Evolutionary conservation across 2,888 invertebrate genomes (phyloP), one percentile per base, ranked within the genome.

Genomic region (Tuberolachnus salignus): DNA sequence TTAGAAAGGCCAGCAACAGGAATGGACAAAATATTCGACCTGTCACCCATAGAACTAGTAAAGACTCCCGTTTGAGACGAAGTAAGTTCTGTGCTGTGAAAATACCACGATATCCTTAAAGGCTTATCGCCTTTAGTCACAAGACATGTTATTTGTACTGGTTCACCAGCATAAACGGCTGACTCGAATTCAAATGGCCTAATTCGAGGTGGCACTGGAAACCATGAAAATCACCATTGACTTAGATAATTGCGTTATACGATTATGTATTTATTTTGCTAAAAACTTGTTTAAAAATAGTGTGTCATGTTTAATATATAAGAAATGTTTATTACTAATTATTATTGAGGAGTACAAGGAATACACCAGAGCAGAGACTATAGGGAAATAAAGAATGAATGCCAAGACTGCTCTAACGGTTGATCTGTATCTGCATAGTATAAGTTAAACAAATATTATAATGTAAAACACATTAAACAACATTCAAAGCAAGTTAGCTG

Each of bases 41-140:
- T 82, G 67, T 84, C 83, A 13, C 84, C 84, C 78, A 78, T 69
- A n/a, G 51, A 78, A 13, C 67, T 78, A 69, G 78, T 78, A 51
- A 51, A 78, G 8, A 78, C 78, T 66, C 78, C 78, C 11, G 67
- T 78, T n/a, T 78, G 69, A 57, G 78, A 78, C 16, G 78, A 78
- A 11, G 59, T 59, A 21, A 78, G 49, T 67, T 78, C 78, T 23
- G 67, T 78, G 13, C 69, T 69, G n/a, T 78, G 78, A 16, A 78
- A 78, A 59, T 78, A 78, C 78, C 78, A 78, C 71, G 88, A 88
- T 80, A 94, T 90, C 82, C 88, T 88, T 81, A 94, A 88, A 74
- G 92, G 92, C 81, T 87, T 85, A 84, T 92, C 92, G 80, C 92
- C 91, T 85, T 90, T 90, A 69, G 88, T 88, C 81, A 90, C 88